Percentiles rank a stretch among this genome's conserved stretches.
Evolutionary conservation across 2,888 invertebrate genomes (phyloP).

Genomic region (Lumbricus terrestris): DNA sequence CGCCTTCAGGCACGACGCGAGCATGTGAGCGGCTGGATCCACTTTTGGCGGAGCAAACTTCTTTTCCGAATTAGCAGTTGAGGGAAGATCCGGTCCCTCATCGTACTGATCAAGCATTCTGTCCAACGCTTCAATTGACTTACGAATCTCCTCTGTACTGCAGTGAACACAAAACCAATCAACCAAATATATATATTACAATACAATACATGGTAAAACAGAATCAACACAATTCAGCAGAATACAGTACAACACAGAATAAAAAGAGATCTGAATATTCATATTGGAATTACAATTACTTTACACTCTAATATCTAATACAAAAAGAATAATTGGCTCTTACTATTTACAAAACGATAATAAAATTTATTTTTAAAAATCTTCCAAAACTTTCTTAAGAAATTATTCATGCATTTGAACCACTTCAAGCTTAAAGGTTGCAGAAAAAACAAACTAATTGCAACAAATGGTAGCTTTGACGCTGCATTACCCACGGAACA

Average conservation of each 20-base stretch:
- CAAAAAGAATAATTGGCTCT: no score
- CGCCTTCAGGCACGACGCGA: constrained; percentile 22
- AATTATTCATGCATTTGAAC: no score
- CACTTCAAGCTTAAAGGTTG: no score
- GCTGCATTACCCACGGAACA: no score
- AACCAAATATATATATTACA: background rate
- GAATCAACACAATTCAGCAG: no score
- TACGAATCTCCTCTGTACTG: constrained; percentile 23
- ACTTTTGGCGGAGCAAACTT: constrained; percentile 22
- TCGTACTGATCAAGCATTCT: constrained; percentile 24
- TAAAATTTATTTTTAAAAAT: no score
- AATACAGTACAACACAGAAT: no score
- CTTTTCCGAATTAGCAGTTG: background rate
- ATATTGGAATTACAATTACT: background rate
- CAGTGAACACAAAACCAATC: background rate
- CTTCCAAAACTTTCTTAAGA: no score
- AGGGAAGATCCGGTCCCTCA: background rate
- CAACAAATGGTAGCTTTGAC: no score
- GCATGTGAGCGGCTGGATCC: constrained; percentile 19
- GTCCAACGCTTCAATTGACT: constrained; percentile 24
- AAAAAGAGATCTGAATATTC: no score
- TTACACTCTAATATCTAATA: background rate
- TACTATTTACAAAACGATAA: background rate
- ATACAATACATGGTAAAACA: no score
- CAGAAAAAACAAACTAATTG: no score